These are phyloP conservation scores for Colostygia pectinataria DNA, from an alignment of 2,888 invertebrate genomes.

Conservation along the genomic window DNA sequence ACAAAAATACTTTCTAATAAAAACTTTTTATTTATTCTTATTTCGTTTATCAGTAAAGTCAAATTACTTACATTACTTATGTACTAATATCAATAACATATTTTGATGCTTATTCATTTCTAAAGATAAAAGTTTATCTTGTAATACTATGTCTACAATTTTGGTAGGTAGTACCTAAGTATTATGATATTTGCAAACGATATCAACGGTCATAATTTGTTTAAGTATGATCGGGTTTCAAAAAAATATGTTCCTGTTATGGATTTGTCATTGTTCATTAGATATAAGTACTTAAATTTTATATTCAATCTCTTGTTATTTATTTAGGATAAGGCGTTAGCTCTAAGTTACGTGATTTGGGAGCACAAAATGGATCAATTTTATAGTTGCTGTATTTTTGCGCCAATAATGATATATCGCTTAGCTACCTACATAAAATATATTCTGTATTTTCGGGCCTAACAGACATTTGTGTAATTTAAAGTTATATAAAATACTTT, in stretches of 20 bases:
- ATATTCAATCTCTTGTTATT: slow-evolving; percentile 41
- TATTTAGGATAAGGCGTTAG: slow-evolving; percentile 8
- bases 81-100: too few species aligned
- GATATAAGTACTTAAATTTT: slow-evolving; percentile 41
- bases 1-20: slow-evolving; percentile 14
- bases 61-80: too few species aligned
- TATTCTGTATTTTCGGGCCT: slow-evolving; percentile 9
- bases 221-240: slow-evolving; percentile 3
- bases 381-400: slow-evolving; percentile 46
- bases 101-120: too few species aligned
- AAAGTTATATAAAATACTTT: too few species aligned
- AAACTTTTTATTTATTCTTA: too few species aligned
- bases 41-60: too few species aligned
- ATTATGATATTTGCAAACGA: not conserved
- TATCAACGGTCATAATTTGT: slow-evolving; percentile 4
- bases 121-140: too few species aligned
- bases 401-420: slow-evolving; percentile 42
- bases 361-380: slow-evolving; percentile 66
- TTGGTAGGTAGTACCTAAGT: not conserved
- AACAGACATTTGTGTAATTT: not conserved
- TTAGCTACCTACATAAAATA: not conserved
- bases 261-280: slow-evolving; percentile 65
- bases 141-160: too few species aligned
- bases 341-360: slow-evolving; percentile 44
- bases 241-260: slow-evolving; percentile 63